Evolutionary conservation across 1,140 invertebrate genomes (phyloP), one percentile per base, ranked within the genome.

Genomic region (Meloidogyne exigua): DNA sequence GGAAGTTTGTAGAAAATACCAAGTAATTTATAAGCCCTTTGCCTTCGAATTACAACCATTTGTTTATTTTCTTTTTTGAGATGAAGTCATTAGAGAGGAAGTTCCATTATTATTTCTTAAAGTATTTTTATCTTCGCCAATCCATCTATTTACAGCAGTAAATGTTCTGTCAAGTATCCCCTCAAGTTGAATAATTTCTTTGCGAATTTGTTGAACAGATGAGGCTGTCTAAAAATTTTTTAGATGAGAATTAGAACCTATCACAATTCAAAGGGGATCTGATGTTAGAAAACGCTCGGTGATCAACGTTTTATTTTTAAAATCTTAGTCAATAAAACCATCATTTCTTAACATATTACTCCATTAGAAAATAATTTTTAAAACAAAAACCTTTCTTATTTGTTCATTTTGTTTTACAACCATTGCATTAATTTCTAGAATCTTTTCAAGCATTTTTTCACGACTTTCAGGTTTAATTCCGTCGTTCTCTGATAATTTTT

Each of bases 381-480:
- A 26, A 74, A n/a, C n/a, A 62, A 72, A 67, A 18, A 80, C 77
- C 66, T 72, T 80, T 18, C 49, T 23, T 21, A 79, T 79, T 49
- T 79, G 79, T 39, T 79, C 77, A 44, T 79, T 79, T 80, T 79
- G 77, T 39, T 79, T 79, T 12, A 72, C 69, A 39, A 79, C 77
- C 62, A 75, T 79, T 23, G 76, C 76, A 39, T 67, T 69, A 49
- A 79, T 79, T 28, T 79, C 77, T 15, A 79, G 42, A 36, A 79
- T 69, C 23, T 75, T n/a, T 4, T 42, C 21, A 1, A 79, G n/a
- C 21, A 69, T 81, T 44, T 79, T 79, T 18, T 79, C 15, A 23
- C 77, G 77, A 18, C 62, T 63, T n/a, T 76, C 25, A 11, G 64
- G 23, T 39, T 72, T 28, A 9, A 39, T 70, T 65, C 23, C 68